phyloP scores from a whole-genome alignment of 2,888 invertebrate species.

The Dyspetes luteomarginatus region DNA sequence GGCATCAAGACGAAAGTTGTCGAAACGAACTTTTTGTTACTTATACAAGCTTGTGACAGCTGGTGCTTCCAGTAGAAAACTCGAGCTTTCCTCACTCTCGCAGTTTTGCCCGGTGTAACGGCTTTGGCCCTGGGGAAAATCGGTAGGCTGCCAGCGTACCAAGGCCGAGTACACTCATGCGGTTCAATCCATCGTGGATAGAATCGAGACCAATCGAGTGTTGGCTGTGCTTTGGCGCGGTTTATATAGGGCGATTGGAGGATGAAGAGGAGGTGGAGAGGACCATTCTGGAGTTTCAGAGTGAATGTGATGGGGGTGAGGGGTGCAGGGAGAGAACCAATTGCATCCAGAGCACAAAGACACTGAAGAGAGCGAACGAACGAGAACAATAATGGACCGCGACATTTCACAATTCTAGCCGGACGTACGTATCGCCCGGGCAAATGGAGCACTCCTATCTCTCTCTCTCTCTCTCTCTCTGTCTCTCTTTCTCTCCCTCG shows the following conservation, averaged over 20 bases:
- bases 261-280: slow-evolving; percentile 5
- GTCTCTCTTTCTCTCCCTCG: not conserved
- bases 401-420: slow-evolving; percentile 69
- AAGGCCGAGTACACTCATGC: slow-evolving; percentile 1
- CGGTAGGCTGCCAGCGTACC: slow-evolving; percentile 14
- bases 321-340: slow-evolving; percentile 15
- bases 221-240: slow-evolving; percentile 30
- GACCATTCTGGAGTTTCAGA: not conserved
- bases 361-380: slow-evolving; percentile 18
- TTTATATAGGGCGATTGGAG: not conserved
- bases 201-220: slow-evolving; percentile 56
- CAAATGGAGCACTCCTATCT: slow-evolving; percentile 10
- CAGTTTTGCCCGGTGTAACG: slow-evolving; percentile 8
- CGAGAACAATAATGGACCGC: slow-evolving; percentile 50
- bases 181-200: slow-evolving; percentile 46
- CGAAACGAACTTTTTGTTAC: slow-evolving; percentile 47
- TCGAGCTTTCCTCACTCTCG: slow-evolving; percentile 14
- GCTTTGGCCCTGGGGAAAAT: slow-evolving; percentile 38
- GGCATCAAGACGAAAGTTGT: slow-evolving; percentile 12
- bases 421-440: slow-evolving; percentile 49
- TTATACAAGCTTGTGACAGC: slow-evolving; percentile 20
- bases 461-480: not conserved
- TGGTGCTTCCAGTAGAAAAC: not conserved
- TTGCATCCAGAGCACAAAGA: slow-evolving; percentile 45
- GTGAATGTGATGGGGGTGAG: not conserved